Base-by-base conservation (phyloP, 2,113 vertebrate genomes). In the Eurypyga helias region DNA sequence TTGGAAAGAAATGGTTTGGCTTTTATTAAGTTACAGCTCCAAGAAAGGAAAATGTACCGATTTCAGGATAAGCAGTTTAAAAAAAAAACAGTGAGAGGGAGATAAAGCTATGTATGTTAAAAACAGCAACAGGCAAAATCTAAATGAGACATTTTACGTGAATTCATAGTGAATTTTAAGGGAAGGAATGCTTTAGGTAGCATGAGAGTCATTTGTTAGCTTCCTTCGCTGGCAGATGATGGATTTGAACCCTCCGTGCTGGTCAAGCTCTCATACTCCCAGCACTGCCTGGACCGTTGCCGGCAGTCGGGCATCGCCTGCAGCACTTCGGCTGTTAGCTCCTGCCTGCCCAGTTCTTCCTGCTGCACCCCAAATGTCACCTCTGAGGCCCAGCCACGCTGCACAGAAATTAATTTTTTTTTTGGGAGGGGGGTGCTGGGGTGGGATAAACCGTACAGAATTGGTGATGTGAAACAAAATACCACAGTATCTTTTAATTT, bases 11-110 rank as follows among this genome's bases (percentile, higher is more conserved):
- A 79, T 17, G 66, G 57, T 87, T 95, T 95, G 95, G 73, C 43
- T 91, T 96, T 95, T 93, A 89, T 95, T 92, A 96, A 94, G 61
- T 71, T 94, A 26, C 76, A 36, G 83, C 72, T 89, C 65, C 43
- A 31, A 90, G 93, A 67, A 84, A 75, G 62, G 78, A 77, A 76
- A 95, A 91, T 38, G 45, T 54, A 25, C 66, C 54, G 92, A 80
- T 97, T 96, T 93, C 66, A 80, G 81, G 73, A 93, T 87, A 94
- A 92, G 77, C 31, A 6, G 48, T 14, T 92, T 8, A 49, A 91
- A 71, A 45, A 43, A 54, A 34, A 45, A 16, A 15, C 4, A 17
- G 13, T 28, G 17, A 52, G 15, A 48, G 6, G 54, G 38, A 65
- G 38, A 7, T 25, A 79, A 7, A 38, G 55, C 19, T 73, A 0